Conservation (phyloP, 2,797 vertebrate species). For the Thripadectes ignobilis region DNA sequence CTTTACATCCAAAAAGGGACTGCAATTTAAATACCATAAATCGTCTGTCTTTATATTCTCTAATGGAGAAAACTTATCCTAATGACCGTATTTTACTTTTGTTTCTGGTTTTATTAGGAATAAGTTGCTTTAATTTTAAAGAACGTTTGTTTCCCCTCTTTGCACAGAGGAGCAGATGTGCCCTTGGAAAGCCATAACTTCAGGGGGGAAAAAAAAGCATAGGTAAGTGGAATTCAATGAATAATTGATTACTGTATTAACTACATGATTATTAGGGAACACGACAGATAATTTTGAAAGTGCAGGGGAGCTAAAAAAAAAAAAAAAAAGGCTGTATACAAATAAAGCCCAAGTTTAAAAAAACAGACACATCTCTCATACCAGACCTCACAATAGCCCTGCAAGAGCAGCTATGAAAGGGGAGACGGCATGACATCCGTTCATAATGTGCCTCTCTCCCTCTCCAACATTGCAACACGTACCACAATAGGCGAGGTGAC, state of each 20-base stretch:
- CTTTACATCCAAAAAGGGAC: neutral
- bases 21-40: neutral
- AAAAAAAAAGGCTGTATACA: neutral
- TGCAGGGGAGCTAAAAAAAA: fast-evolving
- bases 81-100: neutral
- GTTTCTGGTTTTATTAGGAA: neutral
- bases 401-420: constrained; percentile 34
- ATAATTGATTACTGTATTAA: neutral
- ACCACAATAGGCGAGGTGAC: constrained; percentile 63
- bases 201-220: neutral
- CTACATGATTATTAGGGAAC: neutral
- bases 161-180: neutral
- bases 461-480: constrained; percentile 44
- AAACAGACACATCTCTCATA: constrained; percentile 26
- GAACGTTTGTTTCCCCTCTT: neutral
- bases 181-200: neutral
- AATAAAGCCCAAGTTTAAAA: neutral
- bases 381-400: constrained; percentile 1
- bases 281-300: neutral
- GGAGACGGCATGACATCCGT: constrained; percentile 31
- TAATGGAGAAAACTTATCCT: neutral
- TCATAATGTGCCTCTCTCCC: neutral
- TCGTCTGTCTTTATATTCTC: neutral
- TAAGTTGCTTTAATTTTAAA: neutral
- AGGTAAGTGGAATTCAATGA: neutral